Percentiles rank a stretch among this genome's conserved stretches.
Evolutionary conservation across 2,888 invertebrate genomes (phyloP).

Genomic region (Galerucella pusilla): DNA sequence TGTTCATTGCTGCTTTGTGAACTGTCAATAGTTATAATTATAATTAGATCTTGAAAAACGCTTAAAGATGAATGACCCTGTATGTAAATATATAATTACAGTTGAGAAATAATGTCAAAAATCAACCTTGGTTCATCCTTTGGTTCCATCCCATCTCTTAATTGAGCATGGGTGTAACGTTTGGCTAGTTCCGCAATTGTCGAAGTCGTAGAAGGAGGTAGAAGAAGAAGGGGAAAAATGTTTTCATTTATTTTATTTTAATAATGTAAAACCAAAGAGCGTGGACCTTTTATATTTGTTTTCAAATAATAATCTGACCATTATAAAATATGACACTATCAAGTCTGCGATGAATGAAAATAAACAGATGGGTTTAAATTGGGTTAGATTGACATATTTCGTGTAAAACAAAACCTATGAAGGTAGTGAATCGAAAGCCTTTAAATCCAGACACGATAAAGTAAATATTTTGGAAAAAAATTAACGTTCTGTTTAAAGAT

Average conservation of each 20-base stretch:
- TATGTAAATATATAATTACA: constrained; percentile 2
- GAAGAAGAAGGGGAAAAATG: too few species aligned
- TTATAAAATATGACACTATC: too few species aligned
- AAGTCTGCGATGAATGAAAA: neutral
- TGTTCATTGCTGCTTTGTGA: too few species aligned
- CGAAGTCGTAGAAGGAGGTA: too few species aligned
- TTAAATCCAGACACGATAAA: neutral
- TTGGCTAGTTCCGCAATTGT: too few species aligned
- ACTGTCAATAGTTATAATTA: neutral
- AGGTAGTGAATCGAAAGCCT: too few species aligned
- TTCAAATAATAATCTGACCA: too few species aligned
- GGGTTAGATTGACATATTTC: neutral
- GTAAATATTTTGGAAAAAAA: neutral
- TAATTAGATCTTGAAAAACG: neutral
- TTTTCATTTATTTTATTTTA: too few species aligned
- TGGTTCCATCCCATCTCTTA: too few species aligned
- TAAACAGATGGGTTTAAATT: neutral
- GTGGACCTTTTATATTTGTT: too few species aligned
- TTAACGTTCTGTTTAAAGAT: neutral
- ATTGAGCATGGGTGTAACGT: too few species aligned
- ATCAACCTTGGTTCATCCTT: constrained; percentile 3
- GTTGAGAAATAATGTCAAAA: constrained; percentile 15
- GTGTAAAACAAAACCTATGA: neutral
- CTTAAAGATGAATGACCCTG: neutral
- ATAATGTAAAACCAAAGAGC: too few species aligned